Conservation (phyloP, 2,797 vertebrate species). For the Percopsis omiscomaycus region DNA sequence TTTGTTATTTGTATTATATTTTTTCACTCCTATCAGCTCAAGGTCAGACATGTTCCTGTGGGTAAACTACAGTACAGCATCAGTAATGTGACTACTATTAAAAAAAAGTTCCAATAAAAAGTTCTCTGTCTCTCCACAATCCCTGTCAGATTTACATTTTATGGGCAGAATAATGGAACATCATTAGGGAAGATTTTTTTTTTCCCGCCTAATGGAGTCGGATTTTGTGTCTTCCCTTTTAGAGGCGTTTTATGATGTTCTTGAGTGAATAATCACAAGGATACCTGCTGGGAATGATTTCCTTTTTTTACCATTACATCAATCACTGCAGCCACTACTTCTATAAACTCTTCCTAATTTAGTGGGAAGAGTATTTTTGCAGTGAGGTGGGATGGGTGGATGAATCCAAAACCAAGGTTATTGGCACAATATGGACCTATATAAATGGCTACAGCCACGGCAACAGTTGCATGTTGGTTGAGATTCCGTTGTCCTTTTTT, state of each 20-base stretch:
- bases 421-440: conserved; percentile 31
- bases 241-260: conserved; percentile 17
- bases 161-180: conserved; percentile 14
- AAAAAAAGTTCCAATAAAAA: conserved; percentile 26
- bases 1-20: neutral
- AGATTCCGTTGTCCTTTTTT: conserved; percentile 12
- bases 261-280: conserved; percentile 30
- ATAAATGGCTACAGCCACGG: conserved; percentile 14
- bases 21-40: conserved; percentile 24
- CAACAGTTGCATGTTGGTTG: conserved; percentile 2
- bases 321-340: neutral
- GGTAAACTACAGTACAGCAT: conserved; percentile 20
- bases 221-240: conserved; percentile 26
- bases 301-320: neutral
- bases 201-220: neutral
- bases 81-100: conserved; percentile 6
- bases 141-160: conserved; percentile 15
- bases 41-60: conserved; percentile 45
- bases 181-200: conserved; percentile 16
- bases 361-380: neutral
- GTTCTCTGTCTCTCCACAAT: conserved; percentile 18
- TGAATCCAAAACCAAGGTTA: conserved; percentile 16
- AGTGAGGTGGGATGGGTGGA: conserved; percentile 2
- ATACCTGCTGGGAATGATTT: conserved; percentile 6
- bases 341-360: conserved; percentile 8